Evolutionary conservation across 2,113 vertebrate species (phyloP), one percentile per base, ranked within the genome.

Genomic region (Eurypyga helias): DNA sequence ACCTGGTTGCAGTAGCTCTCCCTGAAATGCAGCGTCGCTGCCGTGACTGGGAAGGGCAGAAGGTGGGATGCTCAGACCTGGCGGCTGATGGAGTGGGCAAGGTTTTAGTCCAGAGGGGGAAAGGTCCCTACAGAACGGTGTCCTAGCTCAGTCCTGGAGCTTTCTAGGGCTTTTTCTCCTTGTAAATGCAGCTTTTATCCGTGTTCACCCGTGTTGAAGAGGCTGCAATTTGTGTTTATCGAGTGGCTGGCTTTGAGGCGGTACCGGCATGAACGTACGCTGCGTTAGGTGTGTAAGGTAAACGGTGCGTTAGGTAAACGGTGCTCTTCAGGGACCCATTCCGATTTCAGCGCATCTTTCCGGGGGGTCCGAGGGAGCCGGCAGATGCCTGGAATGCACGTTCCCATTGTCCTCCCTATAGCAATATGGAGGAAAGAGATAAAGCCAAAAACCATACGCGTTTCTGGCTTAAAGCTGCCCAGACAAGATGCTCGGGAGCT

Each of bases 211-310:
- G 1, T 52, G 55, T 60, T 17, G 13, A 31, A 87, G 95, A 34
- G 75, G 11, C n/a, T 0, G 0, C 15, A 3, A n/a, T 66, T 65
- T 43, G 52, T 62, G 28, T 45, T 41, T 29, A 7, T 26, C 19
- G 75, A 51, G 58, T 13, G 26, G 70, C 73, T 80, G 83, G 8
- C 10, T 1, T 29, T 4, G 62, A 61, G 71, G 83, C 4, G 5
- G 3, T 29, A 2, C 36, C 2, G 1, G 26, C 24, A 18, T 52
- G 8, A 12, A 4, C 0, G 3, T 11, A 31, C 24, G 72, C 69
- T 21, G 0, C 51, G 0, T 7, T 23, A 6, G 49, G 45, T 4
- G 4, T 3, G 33, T 19, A 67, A 34, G 67, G 71, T 14, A 17
- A 41, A 25, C 6, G n/a, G 18, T 0, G 9, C 48, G n/a, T n/a